Evolutionary conservation across 2,797 vertebrate species (phyloP).

Genomic region (Parotocinclus haroldoi): DNA sequence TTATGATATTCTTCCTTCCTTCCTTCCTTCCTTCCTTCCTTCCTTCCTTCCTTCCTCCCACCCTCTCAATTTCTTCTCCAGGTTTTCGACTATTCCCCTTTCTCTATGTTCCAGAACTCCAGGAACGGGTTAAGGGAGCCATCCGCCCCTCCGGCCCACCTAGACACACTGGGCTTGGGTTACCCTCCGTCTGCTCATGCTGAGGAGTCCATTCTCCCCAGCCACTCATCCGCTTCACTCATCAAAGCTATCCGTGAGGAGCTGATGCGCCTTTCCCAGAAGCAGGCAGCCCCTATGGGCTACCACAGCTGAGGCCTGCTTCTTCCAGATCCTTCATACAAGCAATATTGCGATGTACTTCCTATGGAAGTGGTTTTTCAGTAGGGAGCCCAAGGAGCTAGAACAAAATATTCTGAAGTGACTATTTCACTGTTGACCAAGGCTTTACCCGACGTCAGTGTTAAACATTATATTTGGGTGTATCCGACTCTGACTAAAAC

Average conservation of each 20-base stretch:
- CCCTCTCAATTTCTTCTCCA: constrained; percentile 60
- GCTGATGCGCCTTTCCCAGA: constrained; percentile 94
- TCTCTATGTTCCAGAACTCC: constrained; percentile 84
- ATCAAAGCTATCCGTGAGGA: constrained; percentile 98
- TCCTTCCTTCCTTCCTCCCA: neutral
- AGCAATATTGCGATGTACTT: constrained; percentile 66
- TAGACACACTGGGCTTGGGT: constrained; percentile 72
- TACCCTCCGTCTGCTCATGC: constrained; percentile 73
- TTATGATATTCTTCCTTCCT: neutral
- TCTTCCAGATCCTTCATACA: constrained; percentile 23
- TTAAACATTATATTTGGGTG: constrained; percentile 16
- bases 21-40: neutral
- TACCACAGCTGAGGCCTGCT: constrained; percentile 79
- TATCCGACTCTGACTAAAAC: constrained; percentile 2
- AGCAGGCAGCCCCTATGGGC: constrained; percentile 84
- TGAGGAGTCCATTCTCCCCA: constrained; percentile 79
- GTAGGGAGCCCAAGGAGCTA: constrained; percentile 31
- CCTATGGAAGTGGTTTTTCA: constrained; percentile 70
- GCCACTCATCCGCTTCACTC: constrained; percentile 93
- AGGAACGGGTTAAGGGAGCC: constrained; percentile 82
- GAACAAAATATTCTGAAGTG: constrained; percentile 22
- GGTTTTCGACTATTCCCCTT: constrained; percentile 78
- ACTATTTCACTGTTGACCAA: constrained; percentile 25
- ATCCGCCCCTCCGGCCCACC: constrained; percentile 76
- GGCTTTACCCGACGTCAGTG: constrained; percentile 32